These are phyloP conservation scores for Acromyrmex charruanus DNA, from an alignment of 1,140 invertebrate species.

Conservation along the genomic window DNA sequence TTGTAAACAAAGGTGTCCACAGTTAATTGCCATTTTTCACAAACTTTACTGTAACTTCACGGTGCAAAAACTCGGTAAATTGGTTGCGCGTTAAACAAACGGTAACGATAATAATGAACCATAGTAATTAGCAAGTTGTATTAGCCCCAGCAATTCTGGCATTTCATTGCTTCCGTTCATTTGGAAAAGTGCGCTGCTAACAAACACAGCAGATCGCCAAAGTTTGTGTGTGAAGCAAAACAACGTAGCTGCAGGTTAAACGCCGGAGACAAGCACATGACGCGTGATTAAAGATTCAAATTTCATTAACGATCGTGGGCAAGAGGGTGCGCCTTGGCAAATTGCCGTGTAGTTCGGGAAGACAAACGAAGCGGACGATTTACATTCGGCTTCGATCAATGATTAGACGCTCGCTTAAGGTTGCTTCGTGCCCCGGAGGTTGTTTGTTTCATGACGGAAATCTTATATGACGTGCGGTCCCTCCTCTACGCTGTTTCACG, in stretches of 20 bases:
- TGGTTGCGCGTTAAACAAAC: constrained; percentile 54
- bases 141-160: not conserved
- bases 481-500: constrained; percentile 72
- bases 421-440: constrained; percentile 68
- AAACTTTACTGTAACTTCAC: constrained; percentile 3
- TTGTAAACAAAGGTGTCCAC: not conserved
- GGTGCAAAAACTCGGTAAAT: constrained; percentile 36
- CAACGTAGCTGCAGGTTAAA: not conserved
- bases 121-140: constrained; percentile 1
- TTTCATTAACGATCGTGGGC: constrained; percentile 60
- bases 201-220: not conserved
- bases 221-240: not conserved
- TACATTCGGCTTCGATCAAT: constrained; percentile 67
- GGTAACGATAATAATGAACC: constrained; percentile 9
- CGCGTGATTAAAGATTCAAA: constrained; percentile 56
- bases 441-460: constrained; percentile 76
- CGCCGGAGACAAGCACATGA: constrained; percentile 40
- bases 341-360: constrained; percentile 40
- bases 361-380: constrained; percentile 68
- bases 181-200: not conserved
- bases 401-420: constrained; percentile 71
- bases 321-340: constrained; percentile 40
- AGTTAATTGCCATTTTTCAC: constrained; percentile 20
- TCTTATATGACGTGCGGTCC: constrained; percentile 75
- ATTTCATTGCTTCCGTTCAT: constrained; percentile 11